phyloP scores from a whole-genome alignment of 2,888 invertebrate species.

The Reticulitermes lucifugus region DNA sequence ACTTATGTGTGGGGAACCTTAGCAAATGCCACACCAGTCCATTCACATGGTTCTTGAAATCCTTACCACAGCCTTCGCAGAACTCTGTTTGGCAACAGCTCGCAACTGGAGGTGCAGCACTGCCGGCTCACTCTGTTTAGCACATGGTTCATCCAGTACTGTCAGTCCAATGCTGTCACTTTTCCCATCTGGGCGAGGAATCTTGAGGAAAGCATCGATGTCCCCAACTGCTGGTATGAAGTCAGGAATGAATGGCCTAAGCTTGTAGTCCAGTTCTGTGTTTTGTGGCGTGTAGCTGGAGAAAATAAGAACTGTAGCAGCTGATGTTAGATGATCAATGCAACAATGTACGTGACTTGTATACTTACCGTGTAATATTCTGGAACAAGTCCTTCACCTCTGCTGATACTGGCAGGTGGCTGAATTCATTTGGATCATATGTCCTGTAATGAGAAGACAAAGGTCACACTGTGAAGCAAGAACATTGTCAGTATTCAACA shows the following conservation, averaged over 20 bases:
- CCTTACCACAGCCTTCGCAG: constrained; percentile 67
- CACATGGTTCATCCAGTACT: constrained; percentile 95
- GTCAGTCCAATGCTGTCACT: constrained; percentile 77
- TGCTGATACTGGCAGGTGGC: constrained; percentile 81
- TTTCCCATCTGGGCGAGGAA: constrained; percentile 80
- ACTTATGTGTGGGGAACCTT: no score
- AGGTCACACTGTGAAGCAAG: background rate
- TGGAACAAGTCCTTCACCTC: constrained; percentile 94
- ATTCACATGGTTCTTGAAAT: background rate
- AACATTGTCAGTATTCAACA: no score
- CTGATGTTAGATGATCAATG: background rate
- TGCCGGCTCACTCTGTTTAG: constrained; percentile 96
- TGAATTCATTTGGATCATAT: constrained; percentile 82
- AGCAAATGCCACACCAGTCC: no score
- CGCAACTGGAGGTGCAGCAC: constrained; percentile 91
- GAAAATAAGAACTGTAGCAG: constrained; percentile 43
- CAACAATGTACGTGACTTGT: background rate
- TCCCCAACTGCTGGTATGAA: constrained; percentile 98
- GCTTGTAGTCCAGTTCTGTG: constrained; percentile 88
- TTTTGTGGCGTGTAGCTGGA: constrained; percentile 91
- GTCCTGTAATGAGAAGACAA: constrained; percentile 36
- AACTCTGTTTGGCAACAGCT: constrained; percentile 76
- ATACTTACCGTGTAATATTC: constrained; percentile 83
- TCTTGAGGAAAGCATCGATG: constrained; percentile 97
- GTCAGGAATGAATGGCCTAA: constrained; percentile 96